A percentile compares a stretch with the other conserved stretches of the same genome.
These are phyloP conservation scores for Antheraea yamamai DNA, from an alignment of 2,888 invertebrate species.

Conservation along the genomic window DNA sequence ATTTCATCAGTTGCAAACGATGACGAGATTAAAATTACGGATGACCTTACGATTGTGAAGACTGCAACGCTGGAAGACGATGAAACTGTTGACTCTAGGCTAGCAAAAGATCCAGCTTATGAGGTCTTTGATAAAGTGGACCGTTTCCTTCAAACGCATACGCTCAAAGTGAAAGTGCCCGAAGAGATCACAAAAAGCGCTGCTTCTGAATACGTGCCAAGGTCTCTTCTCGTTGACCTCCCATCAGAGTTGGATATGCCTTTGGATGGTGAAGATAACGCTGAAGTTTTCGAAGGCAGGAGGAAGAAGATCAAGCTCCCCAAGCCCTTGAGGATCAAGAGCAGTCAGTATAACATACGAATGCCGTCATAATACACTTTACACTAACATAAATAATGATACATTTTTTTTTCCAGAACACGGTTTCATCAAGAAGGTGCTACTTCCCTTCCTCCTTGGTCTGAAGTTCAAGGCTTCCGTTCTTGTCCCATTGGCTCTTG, in stretches of 20 bases:
- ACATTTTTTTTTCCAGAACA: constrained; percentile 81
- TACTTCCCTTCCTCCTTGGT: constrained; percentile 92
- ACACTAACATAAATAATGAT: not conserved
- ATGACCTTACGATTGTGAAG: constrained; percentile 88
- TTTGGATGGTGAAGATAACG: constrained; percentile 82
- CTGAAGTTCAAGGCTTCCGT: constrained; percentile 93
- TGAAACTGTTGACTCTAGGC: constrained; percentile 67
- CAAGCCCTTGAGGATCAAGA: constrained; percentile 77
- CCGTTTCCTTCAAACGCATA: constrained; percentile 88
- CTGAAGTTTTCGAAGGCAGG: constrained; percentile 72
- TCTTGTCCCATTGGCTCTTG: constrained; percentile 89
- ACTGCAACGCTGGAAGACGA: constrained; percentile 77
- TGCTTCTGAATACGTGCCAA: constrained; percentile 83
- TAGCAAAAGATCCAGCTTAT: constrained; percentile 79
- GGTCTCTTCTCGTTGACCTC: constrained; percentile 83
- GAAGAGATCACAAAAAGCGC: constrained; percentile 82
- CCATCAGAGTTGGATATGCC: constrained; percentile 87
- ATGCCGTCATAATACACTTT: not conserved
- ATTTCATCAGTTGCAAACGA: constrained; percentile 85
- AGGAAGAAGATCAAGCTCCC: constrained; percentile 80
- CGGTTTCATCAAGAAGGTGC: constrained; percentile 91
- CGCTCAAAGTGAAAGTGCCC: constrained; percentile 88
- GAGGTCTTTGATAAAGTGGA: constrained; percentile 88
- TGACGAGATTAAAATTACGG: constrained; percentile 87
- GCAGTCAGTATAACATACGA: constrained; percentile 56